Conservation (phyloP, 2,888 invertebrate genomes). For the Lepidonotus clava region DNA sequence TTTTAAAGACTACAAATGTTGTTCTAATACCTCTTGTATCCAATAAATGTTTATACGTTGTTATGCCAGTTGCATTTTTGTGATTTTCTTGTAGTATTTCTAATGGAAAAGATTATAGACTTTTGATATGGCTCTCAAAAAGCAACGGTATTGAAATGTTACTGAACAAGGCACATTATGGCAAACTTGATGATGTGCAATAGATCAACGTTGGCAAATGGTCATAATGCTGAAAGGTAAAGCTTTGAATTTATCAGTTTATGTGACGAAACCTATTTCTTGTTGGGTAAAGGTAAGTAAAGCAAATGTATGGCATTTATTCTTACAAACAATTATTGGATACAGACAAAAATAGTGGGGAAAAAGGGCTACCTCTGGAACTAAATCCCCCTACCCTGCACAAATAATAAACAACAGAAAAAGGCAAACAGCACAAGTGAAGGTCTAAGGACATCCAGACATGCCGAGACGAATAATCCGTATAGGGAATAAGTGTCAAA, state of each 20-base stretch:
- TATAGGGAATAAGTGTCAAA: neutral
- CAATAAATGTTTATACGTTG: neutral
- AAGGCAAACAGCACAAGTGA: conserved; percentile 3
- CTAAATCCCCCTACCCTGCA: conserved; percentile 3
- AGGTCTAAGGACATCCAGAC: conserved; percentile 40
- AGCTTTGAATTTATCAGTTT: too few species aligned
- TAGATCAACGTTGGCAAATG: too few species aligned
- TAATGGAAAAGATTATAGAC: too few species aligned
- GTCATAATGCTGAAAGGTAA: too few species aligned
- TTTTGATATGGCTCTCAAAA: neutral
- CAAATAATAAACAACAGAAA: conserved; percentile 24
- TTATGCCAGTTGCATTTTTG: neutral
- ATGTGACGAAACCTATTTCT: too few species aligned
- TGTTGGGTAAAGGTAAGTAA: too few species aligned
- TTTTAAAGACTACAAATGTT: neutral
- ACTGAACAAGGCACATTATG: too few species aligned
- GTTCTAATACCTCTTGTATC: neutral
- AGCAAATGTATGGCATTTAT: too few species aligned
- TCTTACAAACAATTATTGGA: neutral
- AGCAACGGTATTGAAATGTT: too few species aligned
- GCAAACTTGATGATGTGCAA: too few species aligned
- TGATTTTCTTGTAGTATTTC: too few species aligned
- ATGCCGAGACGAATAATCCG: neutral
- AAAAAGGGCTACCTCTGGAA: neutral
- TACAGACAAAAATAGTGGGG: neutral